Evolutionary conservation across 2,113 vertebrate genomes (phyloP), one percentile per base, ranked within the genome.

Genomic region (Elephas maximus): DNA sequence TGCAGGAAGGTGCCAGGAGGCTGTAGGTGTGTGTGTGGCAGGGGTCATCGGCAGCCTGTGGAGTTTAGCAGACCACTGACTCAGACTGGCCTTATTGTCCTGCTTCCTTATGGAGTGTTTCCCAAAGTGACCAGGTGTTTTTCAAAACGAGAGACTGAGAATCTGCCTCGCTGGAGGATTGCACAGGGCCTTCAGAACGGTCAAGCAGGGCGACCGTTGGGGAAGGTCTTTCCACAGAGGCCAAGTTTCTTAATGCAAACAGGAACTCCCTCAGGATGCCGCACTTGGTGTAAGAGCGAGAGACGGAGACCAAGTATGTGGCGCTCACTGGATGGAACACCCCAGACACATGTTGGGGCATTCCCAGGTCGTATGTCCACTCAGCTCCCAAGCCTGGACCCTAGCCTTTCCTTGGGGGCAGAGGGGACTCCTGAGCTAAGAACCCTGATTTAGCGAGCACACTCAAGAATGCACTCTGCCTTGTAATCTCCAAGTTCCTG

Each of bases 351-450:
- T 0, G 0, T 41, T 44, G 9, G 37, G 33, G 18, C 65, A 7
- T 79, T 91, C 71, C 26, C 45, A 78, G 45, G 41, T 74, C 62
- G 26, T 5, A 8, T 45, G 41, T 69, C 30, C 8, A 33, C 48
- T 41, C 57, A 93, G 24, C 5, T 87, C n/a, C n/a, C n/a, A n/a
- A n/a, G 6, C 65, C 37, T 73, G 45, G 63, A 71, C 48, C 18
- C 60, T 65, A 41, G 69, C 37, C 63, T 93, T 95, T 81, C 44
- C 91, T n/a, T 53, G 26, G 48, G 14, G 20, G 24, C 44, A 80
- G 45, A 63, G 67, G 33, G 71, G 15, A 77, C 69, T 65, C 41
- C 57, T 95, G 74, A 67, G 28, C 77, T 94, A 88, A 94, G 71
- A 96, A 37, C 14, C 53, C 14, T 26, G 2, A 21, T 30, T 60